phyloP scores from a whole-genome alignment of 2,797 vertebrate species.

The Coluber constrictor region DNA sequence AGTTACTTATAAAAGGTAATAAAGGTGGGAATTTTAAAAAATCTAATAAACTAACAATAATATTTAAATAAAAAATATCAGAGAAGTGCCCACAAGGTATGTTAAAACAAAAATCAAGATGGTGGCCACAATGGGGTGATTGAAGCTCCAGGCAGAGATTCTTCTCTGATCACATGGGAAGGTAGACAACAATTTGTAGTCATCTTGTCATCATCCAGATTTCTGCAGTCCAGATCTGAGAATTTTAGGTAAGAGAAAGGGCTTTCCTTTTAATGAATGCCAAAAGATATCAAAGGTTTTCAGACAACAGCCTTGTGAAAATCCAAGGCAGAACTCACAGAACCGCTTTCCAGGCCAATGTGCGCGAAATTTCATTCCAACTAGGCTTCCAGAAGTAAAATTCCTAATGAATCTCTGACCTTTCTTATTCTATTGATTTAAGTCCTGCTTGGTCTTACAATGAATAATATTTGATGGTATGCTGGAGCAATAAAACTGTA shows the following conservation, averaged over 20 bases:
- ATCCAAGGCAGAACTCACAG: neutral
- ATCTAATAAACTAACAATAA: neutral
- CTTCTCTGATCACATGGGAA: neutral
- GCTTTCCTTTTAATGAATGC: neutral
- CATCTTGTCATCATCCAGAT: neutral
- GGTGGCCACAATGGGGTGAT: neutral
- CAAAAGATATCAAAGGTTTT: neutral
- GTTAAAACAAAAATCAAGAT: neutral
- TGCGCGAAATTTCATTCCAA: neutral
- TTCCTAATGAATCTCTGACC: neutral
- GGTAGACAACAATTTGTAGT: neutral
- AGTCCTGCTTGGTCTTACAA: neutral
- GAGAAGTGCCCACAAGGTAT: neutral
- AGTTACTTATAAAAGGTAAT: neutral
- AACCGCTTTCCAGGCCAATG: neutral
- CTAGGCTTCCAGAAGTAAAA: neutral
- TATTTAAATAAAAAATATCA: neutral
- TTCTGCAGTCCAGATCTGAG: neutral
- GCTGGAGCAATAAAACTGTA: neutral
- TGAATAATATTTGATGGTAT: rapidly evolving
- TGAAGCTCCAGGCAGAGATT: neutral
- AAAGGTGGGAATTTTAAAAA: neutral
- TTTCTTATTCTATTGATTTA: neutral
- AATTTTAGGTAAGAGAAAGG: neutral
- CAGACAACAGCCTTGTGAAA: neutral